Evolutionary conservation across 1,140 invertebrate species (phyloP).

Genomic region (Contarinia nasturtii): DNA sequence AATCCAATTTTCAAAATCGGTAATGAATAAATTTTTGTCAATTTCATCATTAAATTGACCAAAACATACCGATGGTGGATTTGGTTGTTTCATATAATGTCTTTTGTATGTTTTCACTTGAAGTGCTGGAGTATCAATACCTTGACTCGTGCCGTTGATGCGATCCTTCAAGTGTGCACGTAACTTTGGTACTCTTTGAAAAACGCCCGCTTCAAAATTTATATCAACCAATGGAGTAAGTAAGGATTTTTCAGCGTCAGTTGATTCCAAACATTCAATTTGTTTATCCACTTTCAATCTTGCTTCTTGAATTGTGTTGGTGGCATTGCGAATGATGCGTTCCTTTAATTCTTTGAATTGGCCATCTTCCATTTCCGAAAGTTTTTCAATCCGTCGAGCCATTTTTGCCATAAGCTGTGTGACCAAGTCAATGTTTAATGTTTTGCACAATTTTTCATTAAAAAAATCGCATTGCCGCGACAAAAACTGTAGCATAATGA

Average conservation of each 20-base stretch:
- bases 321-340: neutral
- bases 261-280: neutral
- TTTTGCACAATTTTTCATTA: neutral
- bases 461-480: neutral
- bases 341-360: neutral
- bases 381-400: neutral
- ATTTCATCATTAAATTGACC: neutral
- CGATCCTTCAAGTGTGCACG: neutral
- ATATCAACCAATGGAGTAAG: neutral
- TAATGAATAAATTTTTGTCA: neutral
- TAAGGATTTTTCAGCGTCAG: neutral
- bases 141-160: neutral
- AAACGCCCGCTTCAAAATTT: neutral
- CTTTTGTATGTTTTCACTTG: neutral
- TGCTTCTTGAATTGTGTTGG: neutral
- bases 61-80: neutral
- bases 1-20: neutral
- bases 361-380: neutral
- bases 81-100: neutral
- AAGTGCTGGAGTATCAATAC: neutral
- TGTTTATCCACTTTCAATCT: neutral
- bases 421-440: neutral
- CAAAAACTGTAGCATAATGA: neutral
- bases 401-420: neutral
- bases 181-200: neutral